A percentile compares a stretch with the other conserved stretches of the same genome.
phyloP scores from a whole-genome alignment of 1,140 invertebrate genomes.

The Drosophila funebris region DNA sequence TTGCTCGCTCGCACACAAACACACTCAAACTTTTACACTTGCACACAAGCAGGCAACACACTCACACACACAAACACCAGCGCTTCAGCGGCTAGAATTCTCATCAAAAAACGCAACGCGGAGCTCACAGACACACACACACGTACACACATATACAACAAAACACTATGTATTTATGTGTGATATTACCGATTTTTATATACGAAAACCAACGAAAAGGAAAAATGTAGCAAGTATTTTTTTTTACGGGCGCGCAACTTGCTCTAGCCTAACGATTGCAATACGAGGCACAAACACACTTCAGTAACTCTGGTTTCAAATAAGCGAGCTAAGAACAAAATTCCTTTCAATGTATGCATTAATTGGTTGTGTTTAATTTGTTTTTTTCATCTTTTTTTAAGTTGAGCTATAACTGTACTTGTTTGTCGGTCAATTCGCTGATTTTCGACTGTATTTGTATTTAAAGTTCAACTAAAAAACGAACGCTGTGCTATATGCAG shows the following conservation, averaged over 20 bases:
- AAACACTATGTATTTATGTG: conserved; percentile 37
- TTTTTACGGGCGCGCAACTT: conserved; percentile 27
- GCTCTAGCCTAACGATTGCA: conserved; percentile 2
- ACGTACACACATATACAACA: conserved; percentile 43
- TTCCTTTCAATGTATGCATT: background rate
- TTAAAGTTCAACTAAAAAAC: conserved; percentile 38
- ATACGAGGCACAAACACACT: conserved; percentile 22
- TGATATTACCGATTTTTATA: conserved; percentile 49
- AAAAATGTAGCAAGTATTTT: conserved; percentile 57
- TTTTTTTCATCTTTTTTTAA: background rate
- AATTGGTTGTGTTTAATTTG: background rate
- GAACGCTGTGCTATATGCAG: conserved; percentile 35
- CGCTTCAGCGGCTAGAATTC: conserved; percentile 43
- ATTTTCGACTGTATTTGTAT: conserved; percentile 26
- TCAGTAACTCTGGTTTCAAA: background rate
- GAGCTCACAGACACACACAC: conserved; percentile 18
- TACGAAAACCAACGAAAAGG: conserved; percentile 31
- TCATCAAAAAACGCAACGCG: conserved; percentile 37
- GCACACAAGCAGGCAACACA: conserved; percentile 30
- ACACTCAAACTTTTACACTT: conserved; percentile 24
- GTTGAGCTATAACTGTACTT: too few species aligned
- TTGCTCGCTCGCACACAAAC: conserved; percentile 36
- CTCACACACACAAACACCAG: conserved; percentile 27
- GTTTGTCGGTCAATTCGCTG: conserved; percentile 4
- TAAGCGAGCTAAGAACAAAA: background rate